A percentile compares a stretch with the other conserved stretches of the same genome.
phyloP scores from a whole-genome alignment of 1,140 invertebrate species.

The Babylonia areolata region DNA sequence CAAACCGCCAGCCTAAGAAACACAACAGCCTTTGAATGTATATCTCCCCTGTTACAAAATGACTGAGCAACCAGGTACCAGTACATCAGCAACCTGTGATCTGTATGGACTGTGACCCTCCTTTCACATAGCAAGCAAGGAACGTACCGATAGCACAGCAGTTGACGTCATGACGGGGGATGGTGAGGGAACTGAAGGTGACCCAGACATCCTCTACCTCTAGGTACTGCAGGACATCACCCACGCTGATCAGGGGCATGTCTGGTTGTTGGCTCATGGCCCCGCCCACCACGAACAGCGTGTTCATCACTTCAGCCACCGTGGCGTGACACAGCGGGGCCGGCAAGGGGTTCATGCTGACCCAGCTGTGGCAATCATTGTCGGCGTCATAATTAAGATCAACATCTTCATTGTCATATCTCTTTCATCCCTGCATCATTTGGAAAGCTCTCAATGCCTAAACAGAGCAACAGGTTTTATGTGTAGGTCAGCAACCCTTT shows the following conservation, averaged over 20 bases:
- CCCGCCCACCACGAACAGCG: conserved; percentile 51
- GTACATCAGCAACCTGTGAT: no score
- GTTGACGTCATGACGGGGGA: conserved; percentile 51
- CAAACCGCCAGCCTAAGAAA: no score
- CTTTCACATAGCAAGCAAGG: neutral
- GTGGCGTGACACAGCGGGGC: conserved; percentile 49
- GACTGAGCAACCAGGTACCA: no score
- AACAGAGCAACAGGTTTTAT: no score
- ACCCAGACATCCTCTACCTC: conserved; percentile 49
- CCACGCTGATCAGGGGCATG: conserved; percentile 39
- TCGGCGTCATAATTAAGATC: no score
- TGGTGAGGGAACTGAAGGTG: conserved; percentile 32
- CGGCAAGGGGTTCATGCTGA: conserved; percentile 40
- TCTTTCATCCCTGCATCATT: no score
- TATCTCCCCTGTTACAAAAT: no score
- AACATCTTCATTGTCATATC: no score
- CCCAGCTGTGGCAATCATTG: conserved; percentile 47
- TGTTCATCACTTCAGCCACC: conserved; percentile 35
- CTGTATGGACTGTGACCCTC: neutral
- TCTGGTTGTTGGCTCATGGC: conserved; percentile 30
- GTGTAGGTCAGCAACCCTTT: no score
- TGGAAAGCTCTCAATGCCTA: no score
- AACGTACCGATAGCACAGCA: conserved; percentile 46
- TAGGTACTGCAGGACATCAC: conserved; percentile 45
- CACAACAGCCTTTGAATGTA: no score